phyloP scores from a whole-genome alignment of 2,797 vertebrate species.

The Hafferia zeledoni region DNA sequence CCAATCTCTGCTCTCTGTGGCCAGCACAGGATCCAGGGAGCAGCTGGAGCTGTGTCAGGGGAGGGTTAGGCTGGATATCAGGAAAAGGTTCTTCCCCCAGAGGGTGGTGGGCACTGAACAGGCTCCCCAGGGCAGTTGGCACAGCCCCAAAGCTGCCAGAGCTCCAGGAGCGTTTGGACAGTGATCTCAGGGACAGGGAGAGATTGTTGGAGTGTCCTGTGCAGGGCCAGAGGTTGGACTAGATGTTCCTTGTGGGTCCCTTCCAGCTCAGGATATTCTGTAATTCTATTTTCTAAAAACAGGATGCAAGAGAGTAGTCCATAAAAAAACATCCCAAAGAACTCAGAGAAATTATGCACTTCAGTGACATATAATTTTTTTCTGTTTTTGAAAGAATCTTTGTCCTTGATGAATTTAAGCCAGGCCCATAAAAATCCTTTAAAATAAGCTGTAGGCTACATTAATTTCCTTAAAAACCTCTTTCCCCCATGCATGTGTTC shows the following conservation, averaged over 20 bases:
- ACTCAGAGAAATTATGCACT: neutral
- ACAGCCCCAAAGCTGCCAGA: neutral
- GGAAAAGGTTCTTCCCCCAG: neutral
- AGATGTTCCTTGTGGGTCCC: neutral
- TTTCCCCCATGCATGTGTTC: neutral
- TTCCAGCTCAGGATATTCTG: neutral
- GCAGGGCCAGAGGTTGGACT: neutral
- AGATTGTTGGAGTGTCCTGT: neutral
- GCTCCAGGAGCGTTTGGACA: neutral
- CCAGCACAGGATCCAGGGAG: neutral
- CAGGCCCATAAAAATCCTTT: neutral
- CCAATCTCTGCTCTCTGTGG: neutral
- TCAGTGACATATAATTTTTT: neutral
- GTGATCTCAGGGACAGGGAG: fast-evolving
- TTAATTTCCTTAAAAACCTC: neutral
- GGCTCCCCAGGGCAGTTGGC: neutral
- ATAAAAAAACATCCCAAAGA: neutral
- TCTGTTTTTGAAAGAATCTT: neutral
- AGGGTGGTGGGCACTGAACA: neutral
- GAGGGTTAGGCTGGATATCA: neutral
- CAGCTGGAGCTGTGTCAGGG: neutral
- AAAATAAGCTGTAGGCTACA: neutral
- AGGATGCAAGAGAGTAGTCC: neutral
- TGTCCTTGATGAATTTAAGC: neutral
- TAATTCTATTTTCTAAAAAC: neutral